Percentiles rank a stretch among this genome's conserved stretches.
Evolutionary conservation across 2,113 vertebrate genomes (phyloP).

Genomic region (Peromyscus polionotus): DNA sequence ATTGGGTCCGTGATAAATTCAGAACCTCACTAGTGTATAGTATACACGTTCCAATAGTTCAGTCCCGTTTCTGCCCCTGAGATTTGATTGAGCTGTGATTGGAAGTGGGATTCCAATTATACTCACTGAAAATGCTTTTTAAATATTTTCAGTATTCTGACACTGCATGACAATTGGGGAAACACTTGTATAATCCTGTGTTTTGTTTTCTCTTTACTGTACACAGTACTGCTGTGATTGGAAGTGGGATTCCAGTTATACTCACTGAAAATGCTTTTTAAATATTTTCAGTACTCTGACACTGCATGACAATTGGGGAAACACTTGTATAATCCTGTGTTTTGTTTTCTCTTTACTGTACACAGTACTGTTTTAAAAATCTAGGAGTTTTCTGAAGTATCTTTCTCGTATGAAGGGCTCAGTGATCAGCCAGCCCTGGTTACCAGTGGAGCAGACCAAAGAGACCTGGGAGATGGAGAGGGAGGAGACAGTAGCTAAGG

Average conservation of each 20-base stretch:
- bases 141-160: not conserved
- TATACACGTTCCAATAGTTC: not conserved
- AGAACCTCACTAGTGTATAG: not conserved
- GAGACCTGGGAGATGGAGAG: not conserved
- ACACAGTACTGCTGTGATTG: not conserved
- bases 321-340: not conserved
- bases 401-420: not conserved
- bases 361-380: not conserved
- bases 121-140: not conserved
- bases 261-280: not conserved
- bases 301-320: not conserved
- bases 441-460: not conserved
- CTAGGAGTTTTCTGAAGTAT: not conserved
- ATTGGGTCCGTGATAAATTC: not conserved
- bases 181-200: not conserved
- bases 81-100: not conserved
- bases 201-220: not conserved
- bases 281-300: not conserved
- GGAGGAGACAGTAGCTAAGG: not conserved
- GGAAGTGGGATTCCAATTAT: not conserved
- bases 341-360: not conserved
- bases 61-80: not conserved
- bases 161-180: not conserved
- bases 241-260: not conserved
- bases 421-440: not conserved